Percentiles rank a stretch among this genome's conserved stretches.
Conservation (phyloP, 2,888 invertebrate genomes). For the Lingula anatina region DNA sequence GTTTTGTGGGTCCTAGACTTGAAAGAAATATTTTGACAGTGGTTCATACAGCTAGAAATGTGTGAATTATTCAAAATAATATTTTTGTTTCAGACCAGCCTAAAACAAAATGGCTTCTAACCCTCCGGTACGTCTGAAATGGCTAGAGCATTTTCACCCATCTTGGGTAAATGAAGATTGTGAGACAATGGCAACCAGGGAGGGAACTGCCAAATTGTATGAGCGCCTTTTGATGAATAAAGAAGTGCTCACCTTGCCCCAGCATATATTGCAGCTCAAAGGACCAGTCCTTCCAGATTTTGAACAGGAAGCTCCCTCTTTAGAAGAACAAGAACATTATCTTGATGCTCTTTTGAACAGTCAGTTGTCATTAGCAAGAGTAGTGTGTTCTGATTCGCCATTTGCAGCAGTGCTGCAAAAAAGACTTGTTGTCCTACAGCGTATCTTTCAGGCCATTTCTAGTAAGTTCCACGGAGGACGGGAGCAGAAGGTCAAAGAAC, state of each 20-base stretch:
- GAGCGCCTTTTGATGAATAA: constrained; percentile 58
- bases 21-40: too few relatives aligned
- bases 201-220: constrained; percentile 57
- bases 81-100: too few relatives aligned
- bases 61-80: too few relatives aligned
- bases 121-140: constrained; percentile 51
- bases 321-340: constrained; percentile 57
- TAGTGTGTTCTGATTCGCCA: constrained; percentile 59
- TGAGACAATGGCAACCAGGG: constrained; percentile 57
- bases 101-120: too few relatives aligned
- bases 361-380: constrained; percentile 58
- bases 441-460: constrained; percentile 60
- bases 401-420: constrained; percentile 59
- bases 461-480: constrained; percentile 57
- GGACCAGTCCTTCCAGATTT: constrained; percentile 57
- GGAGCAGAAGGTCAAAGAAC: background rate
- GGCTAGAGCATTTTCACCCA: constrained; percentile 60
- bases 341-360: constrained; percentile 56
- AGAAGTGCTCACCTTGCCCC: constrained; percentile 36
- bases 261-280: constrained; percentile 41
- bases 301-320: constrained; percentile 55
- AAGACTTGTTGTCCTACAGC: constrained; percentile 58
- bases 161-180: constrained; percentile 61
- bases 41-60: too few relatives aligned
- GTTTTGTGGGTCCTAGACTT: too few relatives aligned